Evolutionary conservation across 2,888 invertebrate genomes (phyloP), one percentile per base, ranked within the genome.

Genomic region (Tetramorium bicarinatum): DNA sequence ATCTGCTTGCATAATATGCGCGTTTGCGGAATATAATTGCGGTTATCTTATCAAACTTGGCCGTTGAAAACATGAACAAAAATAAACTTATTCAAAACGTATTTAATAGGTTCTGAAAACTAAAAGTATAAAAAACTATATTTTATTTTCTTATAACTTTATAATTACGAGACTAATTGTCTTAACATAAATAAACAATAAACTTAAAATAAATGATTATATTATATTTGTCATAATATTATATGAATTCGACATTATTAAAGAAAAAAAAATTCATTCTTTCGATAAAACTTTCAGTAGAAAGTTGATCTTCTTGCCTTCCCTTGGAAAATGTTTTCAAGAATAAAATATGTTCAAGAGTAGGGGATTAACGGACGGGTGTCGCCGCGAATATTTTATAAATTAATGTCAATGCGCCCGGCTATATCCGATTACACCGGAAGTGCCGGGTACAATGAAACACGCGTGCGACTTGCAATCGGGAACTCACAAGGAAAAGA

Each of bases 341-440:
- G 59, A 85, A 82, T 82, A 82, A 84, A 84, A 81, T 49, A 79
- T 67, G 54, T 64, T 84, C 47, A 64, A 82, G 44, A 61, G 21
- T 11, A 41, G 54, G 64, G 71, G 61, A 62, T 75, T 47, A 80
- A 80, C 49, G 71, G 86, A 88, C 87, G 92, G 91, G 91, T 91
- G 90, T 89, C 90, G 89, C 92, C 92, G 91, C 92, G 94, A 93
- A 93, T 95, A 94, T 95, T 95, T 95, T 94, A 93, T 93, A 94
- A 94, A 94, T 94, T 94, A 94, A 94, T 94, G 94, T 94, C 94
- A 94, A 94, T 94, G 93, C 92, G 91, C 90, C 86, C 88, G 92
- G 91, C 89, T 92, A 93, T 94, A 95, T 95, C 94, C 93, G 94
- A 93, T 95, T 95, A 94, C 93, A 92, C 94, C 94, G 95, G 95